phyloP scores from a whole-genome alignment of 2,888 invertebrate species.

The Escarpia spicata region DNA sequence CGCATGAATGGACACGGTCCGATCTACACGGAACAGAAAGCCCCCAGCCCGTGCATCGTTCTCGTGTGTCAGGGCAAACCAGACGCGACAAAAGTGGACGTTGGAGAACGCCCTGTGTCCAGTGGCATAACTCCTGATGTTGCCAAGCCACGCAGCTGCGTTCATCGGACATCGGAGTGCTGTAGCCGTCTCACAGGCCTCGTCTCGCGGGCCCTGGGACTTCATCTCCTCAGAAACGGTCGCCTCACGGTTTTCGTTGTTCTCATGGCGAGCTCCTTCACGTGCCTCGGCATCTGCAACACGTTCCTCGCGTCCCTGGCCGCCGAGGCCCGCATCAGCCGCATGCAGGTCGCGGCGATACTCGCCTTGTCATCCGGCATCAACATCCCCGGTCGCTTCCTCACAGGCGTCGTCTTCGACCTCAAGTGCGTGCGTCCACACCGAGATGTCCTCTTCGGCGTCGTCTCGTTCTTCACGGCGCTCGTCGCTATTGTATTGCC shows the following conservation, averaged over 20 bases:
- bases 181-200: background rate
- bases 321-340: slow-evolving; percentile 18
- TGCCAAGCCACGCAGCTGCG: background rate
- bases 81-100: background rate
- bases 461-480: slow-evolving; percentile 23
- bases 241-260: slow-evolving; percentile 14
- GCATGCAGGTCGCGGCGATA: background rate
- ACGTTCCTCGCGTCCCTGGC: slow-evolving; percentile 26
- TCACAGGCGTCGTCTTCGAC: slow-evolving; percentile 29
- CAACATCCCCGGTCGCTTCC: slow-evolving; percentile 29
- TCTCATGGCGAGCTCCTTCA: slow-evolving; percentile 26
- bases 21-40: background rate
- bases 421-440: slow-evolving; percentile 17
- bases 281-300: slow-evolving; percentile 26
- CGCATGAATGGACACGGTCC: background rate
- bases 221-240: slow-evolving; percentile 19
- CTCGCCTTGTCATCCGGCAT: slow-evolving; percentile 27
- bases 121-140: background rate
- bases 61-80: background rate
- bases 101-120: background rate
- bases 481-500: background rate
- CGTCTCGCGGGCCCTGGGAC: slow-evolving; percentile 17
- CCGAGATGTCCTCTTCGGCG: slow-evolving; percentile 18
- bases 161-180: background rate
- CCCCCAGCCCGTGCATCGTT: background rate